These are phyloP conservation scores for Scrobipalpa atriplicella DNA, from an alignment of 2,888 invertebrate species.

Conservation along the genomic window DNA sequence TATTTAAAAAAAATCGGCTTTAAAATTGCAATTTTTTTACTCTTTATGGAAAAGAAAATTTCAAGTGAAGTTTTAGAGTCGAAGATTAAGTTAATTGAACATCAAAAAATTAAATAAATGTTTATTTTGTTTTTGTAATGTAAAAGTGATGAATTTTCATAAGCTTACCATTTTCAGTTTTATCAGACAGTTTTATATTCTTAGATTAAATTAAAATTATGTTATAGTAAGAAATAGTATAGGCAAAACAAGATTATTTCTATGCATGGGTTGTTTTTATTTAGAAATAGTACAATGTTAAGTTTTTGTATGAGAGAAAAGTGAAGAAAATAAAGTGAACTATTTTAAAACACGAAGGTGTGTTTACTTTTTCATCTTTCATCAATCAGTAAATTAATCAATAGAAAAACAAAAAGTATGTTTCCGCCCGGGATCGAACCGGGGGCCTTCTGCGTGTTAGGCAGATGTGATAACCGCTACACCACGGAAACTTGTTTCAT, in stretches of 20 bases:
- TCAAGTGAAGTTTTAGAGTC: too few relatives aligned
- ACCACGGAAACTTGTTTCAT: slow-evolving; percentile 59
- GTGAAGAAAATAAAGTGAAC: slow-evolving; percentile 7
- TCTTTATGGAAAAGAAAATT: too few relatives aligned
- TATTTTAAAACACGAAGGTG: neutral
- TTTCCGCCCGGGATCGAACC: slow-evolving; percentile 95
- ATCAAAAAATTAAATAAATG: too few relatives aligned
- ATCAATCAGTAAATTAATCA: neutral
- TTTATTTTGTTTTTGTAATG: too few relatives aligned
- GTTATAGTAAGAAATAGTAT: neutral
- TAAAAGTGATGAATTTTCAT: too few relatives aligned
- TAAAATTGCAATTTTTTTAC: too few relatives aligned
- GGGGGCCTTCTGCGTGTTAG: slow-evolving; percentile 96
- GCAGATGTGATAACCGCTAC: slow-evolving; percentile 96
- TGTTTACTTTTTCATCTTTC: too few relatives aligned
- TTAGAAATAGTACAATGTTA: slow-evolving; percentile 9
- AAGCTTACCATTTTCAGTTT: too few relatives aligned
- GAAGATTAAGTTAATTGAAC: too few relatives aligned
- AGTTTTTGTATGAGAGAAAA: neutral
- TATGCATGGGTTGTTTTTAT: slow-evolving; percentile 25
- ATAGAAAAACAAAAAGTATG: slow-evolving; percentile 53
- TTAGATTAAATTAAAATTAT: neutral
- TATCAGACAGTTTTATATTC: neutral
- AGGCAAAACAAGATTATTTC: neutral
- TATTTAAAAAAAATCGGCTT: neutral